Base-by-base conservation (phyloP, 2,797 vertebrate species). In the Acanthiza pusilla region DNA sequence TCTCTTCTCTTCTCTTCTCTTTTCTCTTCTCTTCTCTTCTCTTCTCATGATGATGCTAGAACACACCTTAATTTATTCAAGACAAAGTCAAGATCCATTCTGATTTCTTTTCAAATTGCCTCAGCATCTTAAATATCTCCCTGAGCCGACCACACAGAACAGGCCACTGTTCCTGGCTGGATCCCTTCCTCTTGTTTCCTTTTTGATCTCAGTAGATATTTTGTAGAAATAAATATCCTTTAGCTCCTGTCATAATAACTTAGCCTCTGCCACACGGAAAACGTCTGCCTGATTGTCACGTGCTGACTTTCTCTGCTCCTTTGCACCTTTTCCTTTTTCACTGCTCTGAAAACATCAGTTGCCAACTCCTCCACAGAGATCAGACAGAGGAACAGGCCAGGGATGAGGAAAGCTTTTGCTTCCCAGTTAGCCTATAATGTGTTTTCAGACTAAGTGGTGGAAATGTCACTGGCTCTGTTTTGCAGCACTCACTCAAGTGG, bases 401-500 rank as follows among this genome's bases (percentile, higher is more conserved):
- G 68, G 67, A 77, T 80, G 79, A 93, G 91, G 15, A 51, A 92
- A 53, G 79, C 88, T 96, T 85, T 92, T 77, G 65, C 82, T 72
- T 94, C 66, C 68, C 82, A 16, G 45, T 87, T 93, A 75, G 72
- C 72, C 77, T 91, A 13, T 88, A 91, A 92, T 57, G 75, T 32
- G 50, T 91, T 94, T 94, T 92, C 88, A 77, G 9, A 85, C 68
- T 88, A 89, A 96, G 89, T 80, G 87, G 92, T 95, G 83, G 91
- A 96, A 96, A 97, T 93, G 95, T 96, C 95, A 91, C 77, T 75
- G 95, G 77, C 75, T 96, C 92, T 73, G 68, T 83, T 87, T 85
- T 93, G 91, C 87, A 75, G 77, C 34, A 3, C 63, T 91, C 93
- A 67, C 72, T 96, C 72, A 45, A 90, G 93, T 86, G 92, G 94